Evolutionary conservation across 2,888 invertebrate genomes (phyloP), one percentile per base, ranked within the genome.

Genomic region (Amitus sp.): DNA sequence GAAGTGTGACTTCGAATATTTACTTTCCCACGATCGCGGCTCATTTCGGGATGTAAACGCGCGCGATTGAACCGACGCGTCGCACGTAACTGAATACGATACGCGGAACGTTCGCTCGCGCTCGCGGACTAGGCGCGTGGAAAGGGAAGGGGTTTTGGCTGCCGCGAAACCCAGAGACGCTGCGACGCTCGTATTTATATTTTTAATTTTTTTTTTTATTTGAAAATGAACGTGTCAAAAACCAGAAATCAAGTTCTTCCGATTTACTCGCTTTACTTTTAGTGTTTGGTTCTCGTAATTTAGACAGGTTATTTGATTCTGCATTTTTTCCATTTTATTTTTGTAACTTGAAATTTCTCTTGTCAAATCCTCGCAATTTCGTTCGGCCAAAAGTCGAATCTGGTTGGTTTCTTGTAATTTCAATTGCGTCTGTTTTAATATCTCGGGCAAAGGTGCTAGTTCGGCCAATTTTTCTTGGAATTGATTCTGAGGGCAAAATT

Each of bases 401-500:
- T 90, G 89, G 70, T 90, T 89, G 0, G 88, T 87, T 73, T 90
- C 90, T 73, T 89, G 89, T 45, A 90, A 77, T 68, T 88, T 86
- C 68, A 86, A 73, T 75, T 90, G 90, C 0, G 89, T 89, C 27
- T 88, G 87, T 73, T 89, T 89, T 65, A 91, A 77, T 20, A 90
- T 84, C 63, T 90, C 90, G 0, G 90, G 90, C 19, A 90, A 83
- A 0, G 90, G 90, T 0, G 88, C 87, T 45, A 90, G 78, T 77
- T 90, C 90, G 56, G 88, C 87, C 17, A 90, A 80, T 76, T 90
- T 90, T 72, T 90, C 90, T 84, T 90, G 90, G 82, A 90, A 90
- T 77, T 90, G 87, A 71, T 83, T 85, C 85, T 83, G 51, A 17
- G 51, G 19, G 10, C 3, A 1, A 33, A 37, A n/a, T n/a, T n/a